Evolutionary conservation across 2,113 vertebrate genomes (phyloP).

Genomic region (Forbesichthys papilliferus): DNA sequence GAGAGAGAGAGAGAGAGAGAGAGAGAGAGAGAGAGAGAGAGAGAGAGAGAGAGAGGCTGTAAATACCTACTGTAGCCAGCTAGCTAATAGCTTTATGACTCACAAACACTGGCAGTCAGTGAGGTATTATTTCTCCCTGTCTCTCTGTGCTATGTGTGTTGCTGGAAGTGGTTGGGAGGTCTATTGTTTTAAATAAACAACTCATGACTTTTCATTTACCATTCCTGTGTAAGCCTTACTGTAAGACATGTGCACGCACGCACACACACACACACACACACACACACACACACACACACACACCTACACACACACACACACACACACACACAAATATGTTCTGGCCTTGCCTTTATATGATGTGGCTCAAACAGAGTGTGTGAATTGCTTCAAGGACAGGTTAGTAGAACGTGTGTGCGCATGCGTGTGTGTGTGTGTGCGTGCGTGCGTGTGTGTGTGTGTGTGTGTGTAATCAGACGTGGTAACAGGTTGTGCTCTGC

Average conservation of each 20-base stretch:
- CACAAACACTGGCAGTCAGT: constrained; percentile 54
- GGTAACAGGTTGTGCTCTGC: too few species aligned
- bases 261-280: background rate
- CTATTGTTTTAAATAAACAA: constrained; percentile 53
- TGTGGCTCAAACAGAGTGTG: constrained; percentile 10
- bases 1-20: constrained; percentile 11
- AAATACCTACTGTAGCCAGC: constrained; percentile 35
- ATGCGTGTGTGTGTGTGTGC: background rate
- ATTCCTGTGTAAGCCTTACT: constrained; percentile 23
- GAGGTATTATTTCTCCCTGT: constrained; percentile 30
- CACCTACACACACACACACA: background rate
- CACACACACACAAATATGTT: constrained; percentile 10
- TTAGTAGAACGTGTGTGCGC: constrained; percentile 24
- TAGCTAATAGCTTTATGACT: constrained; percentile 63
- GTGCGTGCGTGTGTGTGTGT: background rate
- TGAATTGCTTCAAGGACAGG: constrained; percentile 38
- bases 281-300: too few species aligned
- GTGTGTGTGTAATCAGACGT: too few species aligned
- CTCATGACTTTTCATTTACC: constrained; percentile 26
- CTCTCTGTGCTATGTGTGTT: constrained; percentile 28
- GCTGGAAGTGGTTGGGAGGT: constrained; percentile 41
- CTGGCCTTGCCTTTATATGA: constrained; percentile 17
- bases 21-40: background rate
- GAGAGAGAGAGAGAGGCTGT: constrained; percentile 22
- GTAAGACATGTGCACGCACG: constrained; percentile 11